Evolutionary conservation across 1,140 invertebrate species (phyloP).

Genomic region (Luehdorfia chinensis): DNA sequence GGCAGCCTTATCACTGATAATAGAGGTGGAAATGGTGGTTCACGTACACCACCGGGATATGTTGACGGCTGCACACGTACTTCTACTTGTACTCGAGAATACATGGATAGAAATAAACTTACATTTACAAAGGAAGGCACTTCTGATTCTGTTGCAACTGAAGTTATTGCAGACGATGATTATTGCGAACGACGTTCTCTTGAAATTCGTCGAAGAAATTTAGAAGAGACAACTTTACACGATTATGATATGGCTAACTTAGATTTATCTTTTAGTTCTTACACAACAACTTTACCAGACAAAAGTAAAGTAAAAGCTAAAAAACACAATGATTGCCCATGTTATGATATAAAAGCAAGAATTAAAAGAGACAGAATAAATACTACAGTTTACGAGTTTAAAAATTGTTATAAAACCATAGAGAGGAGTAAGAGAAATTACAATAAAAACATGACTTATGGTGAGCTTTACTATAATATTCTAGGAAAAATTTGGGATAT

Average conservation of each 20-base stretch:
- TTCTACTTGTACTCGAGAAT: constrained; percentile 59
- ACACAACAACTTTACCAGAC: not conserved
- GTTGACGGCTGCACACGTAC: constrained; percentile 64
- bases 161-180: constrained; percentile 34
- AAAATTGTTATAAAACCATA: too few species aligned
- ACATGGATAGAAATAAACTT: constrained; percentile 56
- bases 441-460: constrained; percentile 30
- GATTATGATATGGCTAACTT: not conserved
- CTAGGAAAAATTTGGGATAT: constrained; percentile 36
- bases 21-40: constrained; percentile 27
- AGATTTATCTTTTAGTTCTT: not conserved
- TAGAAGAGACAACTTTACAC: constrained; percentile 3
- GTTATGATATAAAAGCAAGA: constrained; percentile 3
- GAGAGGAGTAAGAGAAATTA: constrained; percentile 10
- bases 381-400: too few species aligned
- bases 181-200: constrained; percentile 65
- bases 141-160: constrained; percentile 19
- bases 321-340: not conserved
- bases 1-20: constrained; percentile 27
- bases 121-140: constrained; percentile 24
- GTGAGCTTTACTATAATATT: constrained; percentile 47
- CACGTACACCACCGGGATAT: constrained; percentile 55
- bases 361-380: constrained; percentile 5
- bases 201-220: constrained; percentile 39
- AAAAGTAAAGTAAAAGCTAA: not conserved